Base-by-base conservation (phyloP, 2,888 invertebrate genomes). In the Amorpha juglandis region DNA sequence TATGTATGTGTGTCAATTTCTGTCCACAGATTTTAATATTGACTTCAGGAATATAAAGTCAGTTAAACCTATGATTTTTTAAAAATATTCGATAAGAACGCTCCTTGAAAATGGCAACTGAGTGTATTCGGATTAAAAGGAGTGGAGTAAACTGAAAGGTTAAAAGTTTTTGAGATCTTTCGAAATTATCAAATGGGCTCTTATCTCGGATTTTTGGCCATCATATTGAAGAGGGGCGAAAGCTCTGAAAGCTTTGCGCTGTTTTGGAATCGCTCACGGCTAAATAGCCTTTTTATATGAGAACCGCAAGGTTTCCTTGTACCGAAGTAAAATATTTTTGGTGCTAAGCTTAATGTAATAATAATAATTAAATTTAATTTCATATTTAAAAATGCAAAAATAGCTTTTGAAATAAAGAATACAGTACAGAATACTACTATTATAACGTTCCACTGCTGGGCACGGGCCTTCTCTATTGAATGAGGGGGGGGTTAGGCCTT, bases 261-360 rank as follows among this genome's bases (percentile, higher is more conserved):
- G 80, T 83, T 78, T 76, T 78, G 71, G 76, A 81, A 86, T 79
- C 79, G 83, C 86, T 84, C 76, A 76, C 77, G 84, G 83, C 80
- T 76, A 72, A 71, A 74, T 74, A 78, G 78, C 81, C 78, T 80
- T 80, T 82, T 80, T 73, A 70, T 74, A 63, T 69, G 69, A 66
- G 70, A 77, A 80, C 78, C 78, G 69, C 74, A 70, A 71, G 71
- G 78, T 77, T 80, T 80, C 76, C 72, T 76, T 42, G 19, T 77
- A 77, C 77, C 67, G 66, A 45, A 21, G 48, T 42, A 52, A 52
- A 52, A 62, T 62, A 62, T 52, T 62, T 65, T 47, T 42, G 48
- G 11, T 35, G 12, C 14, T 50, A 47, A n/a, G 66, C 19, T 19
- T 19, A 19, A 9, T 50, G 6, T 48, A 48, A 16, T 16, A 16